Base-by-base conservation (phyloP, 2,888 invertebrate species). In the Halictus quadricinctus region DNA sequence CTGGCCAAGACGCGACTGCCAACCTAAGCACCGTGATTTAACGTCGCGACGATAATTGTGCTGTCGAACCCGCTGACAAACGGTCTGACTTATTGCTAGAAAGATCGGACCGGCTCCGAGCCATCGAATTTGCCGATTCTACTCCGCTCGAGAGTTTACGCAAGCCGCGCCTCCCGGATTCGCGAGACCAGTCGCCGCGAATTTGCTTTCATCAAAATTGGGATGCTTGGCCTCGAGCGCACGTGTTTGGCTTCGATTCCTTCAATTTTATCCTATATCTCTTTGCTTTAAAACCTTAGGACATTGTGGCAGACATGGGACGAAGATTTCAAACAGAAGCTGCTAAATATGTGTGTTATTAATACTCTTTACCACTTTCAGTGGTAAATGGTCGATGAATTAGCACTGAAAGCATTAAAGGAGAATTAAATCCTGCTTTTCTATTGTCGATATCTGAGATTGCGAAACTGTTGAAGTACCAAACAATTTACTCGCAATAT, bases 11-110 rank as follows among this genome's bases (percentile, higher is more conserved):
- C 54, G 10, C 29, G 36, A 21, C 48, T 66, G 83, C 83, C 73
- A 77, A 77, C 73, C n/a, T 25, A 43, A 76, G 46, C 77, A n/a
- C 8, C 18, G 60, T 83, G 84, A 84, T 84, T 84, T 84, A 84
- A 2, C 29, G 15, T 4, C 43, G 73, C 13, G 18, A 64, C 64
- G 69, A 50, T 69, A 84, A 83, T 64, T 50, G 60, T 70, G 29
- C 74, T 50, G 84, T 84, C 73, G 69, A 77, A 72, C 21, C 43
- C 29, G 83, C 58, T 74, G 76, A 77, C 48, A 58, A 76, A 69
- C 21, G 72, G 73, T 58, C n/a, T 43, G 50, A 18, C 76, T 15
- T 48, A 10, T 64, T 29, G 64, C 64, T 64, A 64, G 64, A 64
- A 64, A 64, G 64, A 64, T 64, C 29, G 15, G 29, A 64, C 64